A percentile compares a stretch with the other conserved stretches of the same genome.
Evolutionary conservation across 2,888 invertebrate species (phyloP).

Genomic region (Tetropium fuscum): DNA sequence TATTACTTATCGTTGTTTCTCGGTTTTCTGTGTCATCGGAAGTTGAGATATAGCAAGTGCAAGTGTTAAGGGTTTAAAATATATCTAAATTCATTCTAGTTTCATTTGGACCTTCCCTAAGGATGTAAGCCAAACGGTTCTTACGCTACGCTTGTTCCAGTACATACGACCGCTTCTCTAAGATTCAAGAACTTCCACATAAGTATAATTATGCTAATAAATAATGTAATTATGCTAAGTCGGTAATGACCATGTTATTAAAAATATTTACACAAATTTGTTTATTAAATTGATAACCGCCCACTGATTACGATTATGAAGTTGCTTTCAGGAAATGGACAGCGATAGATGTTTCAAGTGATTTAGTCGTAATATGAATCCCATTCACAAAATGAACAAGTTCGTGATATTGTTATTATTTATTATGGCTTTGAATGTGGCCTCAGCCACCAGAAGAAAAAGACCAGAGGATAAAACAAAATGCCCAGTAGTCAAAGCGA

Average conservation of each 20-base stretch:
- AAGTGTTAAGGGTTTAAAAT: no score
- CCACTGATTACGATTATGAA: conserved; percentile 22
- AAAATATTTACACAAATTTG: conserved; percentile 11
- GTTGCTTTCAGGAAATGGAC: conserved; percentile 19
- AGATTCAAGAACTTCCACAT: no score
- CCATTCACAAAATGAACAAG: conserved; percentile 32
- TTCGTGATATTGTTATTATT: conserved; percentile 15
- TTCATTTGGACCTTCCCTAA: no score
- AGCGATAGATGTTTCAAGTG: neutral
- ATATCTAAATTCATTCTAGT: no score
- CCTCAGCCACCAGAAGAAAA: conserved; percentile 44
- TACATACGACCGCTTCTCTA: no score
- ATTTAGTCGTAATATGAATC: neutral
- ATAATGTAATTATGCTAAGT: neutral
- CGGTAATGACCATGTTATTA: neutral
- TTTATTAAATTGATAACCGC: conserved; percentile 27
- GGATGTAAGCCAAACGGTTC: no score
- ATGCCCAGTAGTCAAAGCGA: conserved; percentile 83
- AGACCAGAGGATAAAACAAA: conserved; percentile 75
- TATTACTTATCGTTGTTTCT: no score
- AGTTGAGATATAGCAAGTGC: no score
- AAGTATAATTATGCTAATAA: neutral
- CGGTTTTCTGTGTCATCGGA: no score
- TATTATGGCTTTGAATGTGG: conserved; percentile 9
- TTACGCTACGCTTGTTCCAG: no score